Conservation (phyloP, 2,888 invertebrate genomes). For the Eudasyphora cyanicolor region DNA sequence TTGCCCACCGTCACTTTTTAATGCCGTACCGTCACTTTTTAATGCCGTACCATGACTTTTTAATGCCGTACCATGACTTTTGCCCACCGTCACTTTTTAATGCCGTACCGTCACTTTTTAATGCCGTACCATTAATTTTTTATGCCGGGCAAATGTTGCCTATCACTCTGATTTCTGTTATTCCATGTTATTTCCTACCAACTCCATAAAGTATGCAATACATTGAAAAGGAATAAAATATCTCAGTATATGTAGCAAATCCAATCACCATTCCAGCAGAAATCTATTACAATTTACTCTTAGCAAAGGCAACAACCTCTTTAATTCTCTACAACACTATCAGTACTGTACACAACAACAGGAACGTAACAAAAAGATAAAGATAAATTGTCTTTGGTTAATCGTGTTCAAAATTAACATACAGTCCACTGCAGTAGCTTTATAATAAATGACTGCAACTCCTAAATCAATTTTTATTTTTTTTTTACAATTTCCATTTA, state of each 20-base stretch:
- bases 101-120: too few species aligned
- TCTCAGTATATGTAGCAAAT: neutral
- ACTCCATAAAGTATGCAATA: conserved; percentile 27
- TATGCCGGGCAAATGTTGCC: neutral
- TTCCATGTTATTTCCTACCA: too few species aligned
- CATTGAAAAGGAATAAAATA: neutral
- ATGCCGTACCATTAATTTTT: too few species aligned
- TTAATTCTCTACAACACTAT: too few species aligned
- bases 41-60: too few species aligned
- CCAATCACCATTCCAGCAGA: neutral
- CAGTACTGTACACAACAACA: neutral
- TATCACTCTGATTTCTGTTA: too few species aligned
- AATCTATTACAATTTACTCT: conserved; percentile 13
- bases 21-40: too few species aligned
- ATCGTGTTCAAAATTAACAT: neutral
- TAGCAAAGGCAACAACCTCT: neutral
- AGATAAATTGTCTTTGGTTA: neutral
- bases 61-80: too few species aligned
- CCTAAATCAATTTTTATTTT: neutral
- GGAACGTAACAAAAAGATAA: neutral
- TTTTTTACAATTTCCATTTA: neutral
- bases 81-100: too few species aligned
- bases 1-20: too few species aligned
- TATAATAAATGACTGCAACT: too few species aligned
- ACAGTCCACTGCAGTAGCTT: too few species aligned